A percentile compares a stretch with the other conserved stretches of the same genome.
These are phyloP conservation scores for Stenchaetothrips biformis DNA, from an alignment of 2,888 invertebrate genomes.

Conservation along the genomic window DNA sequence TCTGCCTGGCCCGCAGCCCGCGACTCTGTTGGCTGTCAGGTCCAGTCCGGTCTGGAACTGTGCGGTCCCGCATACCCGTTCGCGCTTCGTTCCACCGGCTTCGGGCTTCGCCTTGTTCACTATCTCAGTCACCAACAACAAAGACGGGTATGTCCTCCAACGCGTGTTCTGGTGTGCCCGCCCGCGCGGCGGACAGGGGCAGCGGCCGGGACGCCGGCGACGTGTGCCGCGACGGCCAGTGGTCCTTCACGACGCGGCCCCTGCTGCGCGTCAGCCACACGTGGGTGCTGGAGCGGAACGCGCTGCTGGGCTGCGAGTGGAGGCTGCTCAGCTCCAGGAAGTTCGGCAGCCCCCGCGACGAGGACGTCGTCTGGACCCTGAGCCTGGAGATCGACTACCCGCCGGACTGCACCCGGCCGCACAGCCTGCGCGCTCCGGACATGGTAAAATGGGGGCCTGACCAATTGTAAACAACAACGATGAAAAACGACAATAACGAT, in stretches of 20 bases:
- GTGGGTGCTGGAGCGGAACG: not conserved
- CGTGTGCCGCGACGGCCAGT: not conserved
- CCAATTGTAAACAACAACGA: not conserved
- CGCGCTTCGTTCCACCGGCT: too few species aligned
- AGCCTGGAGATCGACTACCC: not conserved
- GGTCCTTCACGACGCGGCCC: not conserved
- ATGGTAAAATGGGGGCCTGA: not conserved
- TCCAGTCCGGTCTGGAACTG: too few species aligned
- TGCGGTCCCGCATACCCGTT: too few species aligned
- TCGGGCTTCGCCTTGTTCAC: too few species aligned
- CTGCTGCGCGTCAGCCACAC: slow-evolving; percentile 12
- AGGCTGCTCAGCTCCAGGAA: not conserved
- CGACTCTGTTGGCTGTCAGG: too few species aligned
- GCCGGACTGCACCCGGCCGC: not conserved
- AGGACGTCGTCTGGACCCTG: slow-evolving; percentile 3
- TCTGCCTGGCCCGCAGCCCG: too few species aligned
- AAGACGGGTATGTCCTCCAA: not conserved
- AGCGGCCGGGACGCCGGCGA: not conserved
- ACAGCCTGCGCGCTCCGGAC: not conserved
- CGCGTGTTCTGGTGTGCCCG: too few species aligned
- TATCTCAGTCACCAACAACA: not conserved
- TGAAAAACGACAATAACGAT: too few species aligned
- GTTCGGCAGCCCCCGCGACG: not conserved
- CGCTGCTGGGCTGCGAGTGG: slow-evolving; percentile 14
- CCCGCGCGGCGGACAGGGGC: not conserved